Base-by-base conservation (phyloP, 2,797 vertebrate species). In the Micromesistius poutassou region DNA sequence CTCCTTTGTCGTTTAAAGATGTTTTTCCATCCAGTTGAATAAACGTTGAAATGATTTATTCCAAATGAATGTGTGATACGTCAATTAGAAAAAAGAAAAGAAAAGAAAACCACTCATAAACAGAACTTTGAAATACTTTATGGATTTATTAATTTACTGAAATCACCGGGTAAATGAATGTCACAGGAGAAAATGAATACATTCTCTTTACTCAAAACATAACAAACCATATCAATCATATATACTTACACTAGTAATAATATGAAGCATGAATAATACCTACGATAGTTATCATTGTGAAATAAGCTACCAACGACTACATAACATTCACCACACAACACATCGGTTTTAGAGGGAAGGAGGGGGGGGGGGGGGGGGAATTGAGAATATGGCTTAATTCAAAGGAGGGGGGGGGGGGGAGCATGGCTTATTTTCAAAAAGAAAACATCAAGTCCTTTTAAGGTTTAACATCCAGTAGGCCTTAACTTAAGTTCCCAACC, bases 351-450 rank as follows among this genome's bases (percentile, higher is more conserved):
- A 4, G 30, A 14, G 22, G 12, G 70, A 12, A 30, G 30, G 16
- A 30, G 70, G 8, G 16, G 70, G 70, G 8, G 62, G 25, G 62
- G 62, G 62, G 62, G 25, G 9, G 89, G 83, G 80, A 75, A 75
- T 82, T 82, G 83, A 91, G 91, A 87, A 86, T 93, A 93, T 93
- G 92, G 92, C 92, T 93, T 68, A 92, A 89, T 91, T 87, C 86
- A 89, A 75, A 75, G 82, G 83, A 91, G 91, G 62, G 25, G 10
- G 30, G 68, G 68, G 9, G 30, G 68, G 68, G 84, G 80, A 90
- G 90, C 90, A 93, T 93, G 92, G 92, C 92, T 93, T 93, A 85
- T 89, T 91, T 92, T 84, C 87, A 92, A 88, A 89, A 75, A 91
- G 91, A 74, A 91, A 92, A 92, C 86, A 81, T 92, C 90, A 92